These are phyloP conservation scores for Chloebia gouldiae DNA, from an alignment of 2,113 vertebrate genomes.

Conservation along the genomic window DNA sequence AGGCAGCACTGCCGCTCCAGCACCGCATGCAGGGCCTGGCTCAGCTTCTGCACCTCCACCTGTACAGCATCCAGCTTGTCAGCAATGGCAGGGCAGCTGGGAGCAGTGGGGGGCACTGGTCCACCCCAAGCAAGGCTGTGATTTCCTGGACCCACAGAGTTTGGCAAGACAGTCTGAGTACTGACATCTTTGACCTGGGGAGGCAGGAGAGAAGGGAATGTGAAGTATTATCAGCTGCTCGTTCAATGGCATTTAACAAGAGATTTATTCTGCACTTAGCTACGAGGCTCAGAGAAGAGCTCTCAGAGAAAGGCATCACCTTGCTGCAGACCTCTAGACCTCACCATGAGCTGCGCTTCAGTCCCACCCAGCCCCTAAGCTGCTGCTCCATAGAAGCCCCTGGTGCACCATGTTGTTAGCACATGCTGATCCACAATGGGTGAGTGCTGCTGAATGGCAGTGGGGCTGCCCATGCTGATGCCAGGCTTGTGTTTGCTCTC, in stretches of 20 bases:
- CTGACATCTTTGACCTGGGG: constrained; percentile 38
- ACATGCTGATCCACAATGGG: not conserved
- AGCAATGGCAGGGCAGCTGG: not conserved
- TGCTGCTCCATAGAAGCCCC: fast-evolving
- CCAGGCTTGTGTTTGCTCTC: not conserved
- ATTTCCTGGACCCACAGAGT: not conserved
- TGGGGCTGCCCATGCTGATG: not conserved
- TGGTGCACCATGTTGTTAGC: not conserved
- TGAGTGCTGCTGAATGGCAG: not conserved
- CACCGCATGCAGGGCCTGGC: constrained; percentile 72
- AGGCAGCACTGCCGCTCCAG: constrained; percentile 76
- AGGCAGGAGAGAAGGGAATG: not conserved
- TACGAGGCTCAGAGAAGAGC: not conserved
- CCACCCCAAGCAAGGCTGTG: not conserved
- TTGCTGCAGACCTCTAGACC: not conserved
- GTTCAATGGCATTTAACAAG: not conserved
- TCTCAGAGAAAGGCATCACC: not conserved
- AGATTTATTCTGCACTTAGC: not conserved
- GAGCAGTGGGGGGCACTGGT: not conserved
- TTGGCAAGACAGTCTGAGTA: constrained; percentile 38
- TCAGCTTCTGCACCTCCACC: constrained; percentile 74
- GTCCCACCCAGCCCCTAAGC: not conserved
- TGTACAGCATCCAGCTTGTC: constrained; percentile 78
- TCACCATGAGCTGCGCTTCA: not conserved
- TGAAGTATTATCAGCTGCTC: not conserved